A percentile compares a stretch with the other conserved stretches of the same genome.
Evolutionary conservation across 2,797 vertebrate genomes (phyloP).

Genomic region (Pangasius larnaudii): DNA sequence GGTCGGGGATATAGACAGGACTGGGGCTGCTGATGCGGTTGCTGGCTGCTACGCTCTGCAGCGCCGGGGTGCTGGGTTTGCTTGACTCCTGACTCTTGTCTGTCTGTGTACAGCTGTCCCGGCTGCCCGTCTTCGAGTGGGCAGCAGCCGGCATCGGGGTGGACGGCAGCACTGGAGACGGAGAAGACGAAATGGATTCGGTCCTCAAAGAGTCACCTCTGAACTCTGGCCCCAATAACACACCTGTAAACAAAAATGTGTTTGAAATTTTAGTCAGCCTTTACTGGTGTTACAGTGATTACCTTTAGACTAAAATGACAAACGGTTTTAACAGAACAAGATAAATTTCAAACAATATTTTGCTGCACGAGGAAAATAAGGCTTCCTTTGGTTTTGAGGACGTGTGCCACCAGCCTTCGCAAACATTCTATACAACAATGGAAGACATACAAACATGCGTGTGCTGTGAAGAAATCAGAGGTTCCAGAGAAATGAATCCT

Average conservation of each 20-base stretch:
- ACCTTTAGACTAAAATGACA: not conserved
- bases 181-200: conserved; percentile 91
- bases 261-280: not conserved
- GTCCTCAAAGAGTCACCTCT: conserved; percentile 82
- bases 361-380: not conserved
- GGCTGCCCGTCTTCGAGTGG: conserved; percentile 94
- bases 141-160: conserved; percentile 81
- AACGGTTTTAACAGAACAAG: not conserved
- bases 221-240: conserved; percentile 92
- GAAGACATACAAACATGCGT: not conserved
- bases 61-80: conserved; percentile 77
- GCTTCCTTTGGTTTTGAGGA: not conserved
- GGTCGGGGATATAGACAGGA: conserved; percentile 85
- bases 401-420: no score
- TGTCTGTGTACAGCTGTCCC: conserved; percentile 96
- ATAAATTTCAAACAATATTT: not conserved
- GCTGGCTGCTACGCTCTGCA: conserved; percentile 74
- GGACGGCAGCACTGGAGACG: conserved; percentile 89
- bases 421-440: not conserved
- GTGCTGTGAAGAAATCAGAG: not conserved
- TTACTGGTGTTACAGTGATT: not conserved
- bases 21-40: conserved; percentile 81
- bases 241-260: conserved; percentile 72
- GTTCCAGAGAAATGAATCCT: not conserved
- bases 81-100: conserved; percentile 84